A percentile compares a stretch with the other conserved stretches of the same genome.
phyloP scores from a whole-genome alignment of 2,888 invertebrate species.

The Penaeus monodon region DNA sequence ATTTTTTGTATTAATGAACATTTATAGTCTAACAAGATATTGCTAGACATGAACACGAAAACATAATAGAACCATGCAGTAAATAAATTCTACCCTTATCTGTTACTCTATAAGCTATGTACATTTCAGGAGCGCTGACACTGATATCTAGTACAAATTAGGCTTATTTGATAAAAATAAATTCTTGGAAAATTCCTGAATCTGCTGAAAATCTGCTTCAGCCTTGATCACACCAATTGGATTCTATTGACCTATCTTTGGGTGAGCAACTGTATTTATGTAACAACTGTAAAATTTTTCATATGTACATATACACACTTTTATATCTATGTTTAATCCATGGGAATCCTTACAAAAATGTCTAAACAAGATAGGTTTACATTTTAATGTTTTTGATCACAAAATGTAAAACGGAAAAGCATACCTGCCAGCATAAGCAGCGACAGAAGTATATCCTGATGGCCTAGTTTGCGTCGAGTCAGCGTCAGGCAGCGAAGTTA shows the following conservation, averaged over 20 bases:
- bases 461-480: slow-evolving; percentile 55
- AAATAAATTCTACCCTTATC: slow-evolving; percentile 36
- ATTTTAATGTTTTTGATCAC: slow-evolving; percentile 2
- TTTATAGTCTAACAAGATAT: slow-evolving; percentile 36
- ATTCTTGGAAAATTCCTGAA: slow-evolving; percentile 22
- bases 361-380: slow-evolving; percentile 26
- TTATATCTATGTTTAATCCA: slow-evolving; percentile 30
- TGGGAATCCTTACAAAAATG: slow-evolving; percentile 32
- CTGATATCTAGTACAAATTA: slow-evolving; percentile 52
- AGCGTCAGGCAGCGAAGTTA: slow-evolving; percentile 58
- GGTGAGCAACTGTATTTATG: slow-evolving; percentile 27
- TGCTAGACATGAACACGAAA: slow-evolving; percentile 36
- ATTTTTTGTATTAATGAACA: slow-evolving; percentile 28
- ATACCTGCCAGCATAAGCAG: slow-evolving; percentile 16
- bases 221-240: slow-evolving; percentile 19
- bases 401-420: slow-evolving; percentile 3
- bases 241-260: slow-evolving; percentile 19
- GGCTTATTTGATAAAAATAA: slow-evolving; percentile 42
- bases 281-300: slow-evolving; percentile 20
- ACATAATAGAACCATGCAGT: slow-evolving; percentile 42
- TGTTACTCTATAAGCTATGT: slow-evolving; percentile 54
- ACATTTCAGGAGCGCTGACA: slow-evolving; percentile 53
- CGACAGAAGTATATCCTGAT: slow-evolving; percentile 19
- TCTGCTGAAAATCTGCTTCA: slow-evolving; percentile 14
- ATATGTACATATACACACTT: slow-evolving; percentile 38